Conservation (phyloP, 2,888 invertebrate genomes). For the Cataglyphis livida region DNA sequence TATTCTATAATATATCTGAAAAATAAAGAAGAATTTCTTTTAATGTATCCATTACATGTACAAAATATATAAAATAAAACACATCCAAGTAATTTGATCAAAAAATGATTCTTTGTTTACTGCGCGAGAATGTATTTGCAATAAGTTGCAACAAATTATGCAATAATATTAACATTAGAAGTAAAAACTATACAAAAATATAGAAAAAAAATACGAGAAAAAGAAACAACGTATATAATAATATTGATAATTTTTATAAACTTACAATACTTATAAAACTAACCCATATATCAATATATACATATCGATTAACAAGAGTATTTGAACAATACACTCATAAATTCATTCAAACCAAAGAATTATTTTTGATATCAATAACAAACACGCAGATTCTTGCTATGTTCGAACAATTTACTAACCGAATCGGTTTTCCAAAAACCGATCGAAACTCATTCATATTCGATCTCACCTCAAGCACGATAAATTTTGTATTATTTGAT, state of each 20-base stretch:
- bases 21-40: neutral
- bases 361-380: neutral
- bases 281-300: neutral
- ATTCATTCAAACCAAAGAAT: neutral
- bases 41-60: neutral
- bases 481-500: neutral
- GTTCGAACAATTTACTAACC: neutral
- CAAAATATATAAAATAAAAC: neutral
- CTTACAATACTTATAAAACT: neutral
- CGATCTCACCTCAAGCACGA: too few relatives aligned
- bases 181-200: neutral
- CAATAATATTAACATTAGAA: neutral
- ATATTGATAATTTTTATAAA: conserved; percentile 10
- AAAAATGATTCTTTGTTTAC: conserved; percentile 4
- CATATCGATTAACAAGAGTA: neutral
- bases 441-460: neutral
- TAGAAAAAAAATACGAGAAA: neutral
- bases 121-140: neutral
- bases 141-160: neutral
- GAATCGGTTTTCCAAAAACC: neutral
- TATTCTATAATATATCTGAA: neutral
- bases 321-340: neutral
- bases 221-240: neutral
- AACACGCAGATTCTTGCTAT: neutral
- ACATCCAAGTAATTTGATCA: neutral